A percentile compares a stretch with the other conserved stretches of the same genome.
Conservation (phyloP, 2,797 vertebrate genomes). For the Parauchenoglanis punctatus region DNA sequence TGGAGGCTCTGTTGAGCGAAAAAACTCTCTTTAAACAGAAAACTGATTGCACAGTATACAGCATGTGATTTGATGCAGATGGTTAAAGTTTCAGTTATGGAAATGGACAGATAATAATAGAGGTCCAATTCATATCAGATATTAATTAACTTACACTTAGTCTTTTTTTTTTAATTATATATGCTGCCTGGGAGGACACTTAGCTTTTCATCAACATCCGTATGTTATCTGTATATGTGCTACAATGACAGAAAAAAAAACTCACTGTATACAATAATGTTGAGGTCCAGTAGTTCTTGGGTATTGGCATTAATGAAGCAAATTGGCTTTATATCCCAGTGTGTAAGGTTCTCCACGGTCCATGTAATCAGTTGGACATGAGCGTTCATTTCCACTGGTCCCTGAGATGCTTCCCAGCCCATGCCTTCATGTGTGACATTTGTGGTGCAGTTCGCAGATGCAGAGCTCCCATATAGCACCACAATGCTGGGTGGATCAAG, state of each 20-base stretch:
- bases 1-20: slow-evolving; percentile 64
- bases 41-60: not conserved
- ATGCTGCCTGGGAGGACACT: not conserved
- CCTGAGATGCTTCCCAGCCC: slow-evolving; percentile 60
- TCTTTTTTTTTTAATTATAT: not conserved
- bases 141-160: not conserved
- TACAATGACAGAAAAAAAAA: not conserved
- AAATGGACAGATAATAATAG: not conserved
- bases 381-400: accelerated
- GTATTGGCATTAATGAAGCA: not conserved
- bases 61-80: not conserved
- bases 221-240: not conserved
- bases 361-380: slow-evolving; percentile 47
- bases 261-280: slow-evolving; percentile 44
- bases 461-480: slow-evolving; percentile 61
- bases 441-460: slow-evolving; percentile 63
- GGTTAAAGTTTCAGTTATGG: not conserved
- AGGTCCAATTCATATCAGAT: not conserved
- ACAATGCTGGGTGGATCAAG: slow-evolving; percentile 61
- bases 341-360: slow-evolving; percentile 38
- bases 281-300: not conserved
- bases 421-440: not conserved
- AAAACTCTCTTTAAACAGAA: not conserved
- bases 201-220: not conserved
- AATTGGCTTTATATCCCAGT: slow-evolving; percentile 27